These are phyloP conservation scores for Cyrtodaria siliqua DNA, from an alignment of 2,888 invertebrate genomes.

Conservation along the genomic window DNA sequence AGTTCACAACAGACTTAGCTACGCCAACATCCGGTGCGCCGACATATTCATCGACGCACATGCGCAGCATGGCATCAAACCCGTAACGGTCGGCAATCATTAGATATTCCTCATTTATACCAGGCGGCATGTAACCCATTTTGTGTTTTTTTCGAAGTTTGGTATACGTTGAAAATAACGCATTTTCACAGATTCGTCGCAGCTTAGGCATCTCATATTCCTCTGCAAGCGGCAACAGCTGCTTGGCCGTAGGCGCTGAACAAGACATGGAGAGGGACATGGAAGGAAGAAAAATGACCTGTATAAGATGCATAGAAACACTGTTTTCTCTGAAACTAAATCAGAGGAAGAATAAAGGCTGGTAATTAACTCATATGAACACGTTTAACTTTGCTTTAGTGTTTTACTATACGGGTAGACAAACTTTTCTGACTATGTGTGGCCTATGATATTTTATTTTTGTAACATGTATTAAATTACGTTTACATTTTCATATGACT, in stretches of 20 bases:
- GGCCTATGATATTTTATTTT: too few species aligned
- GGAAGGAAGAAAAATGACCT: too few species aligned
- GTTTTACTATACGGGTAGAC: too few species aligned
- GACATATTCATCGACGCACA: constrained; percentile 54
- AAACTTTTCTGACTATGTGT: too few species aligned
- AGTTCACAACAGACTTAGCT: constrained; percentile 26
- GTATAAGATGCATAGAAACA: too few species aligned
- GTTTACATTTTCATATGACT: too few species aligned
- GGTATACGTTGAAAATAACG: constrained; percentile 19
- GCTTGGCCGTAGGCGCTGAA: constrained; percentile 49
- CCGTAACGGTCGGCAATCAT: constrained; percentile 51
- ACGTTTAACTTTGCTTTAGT: too few species aligned
- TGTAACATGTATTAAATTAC: too few species aligned
- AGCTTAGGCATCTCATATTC: constrained; percentile 53
- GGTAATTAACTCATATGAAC: too few species aligned
- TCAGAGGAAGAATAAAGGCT: too few species aligned
- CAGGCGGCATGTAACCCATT: constrained; percentile 25
- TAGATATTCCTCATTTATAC: constrained; percentile 50
- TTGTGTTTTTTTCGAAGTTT: constrained; percentile 37
- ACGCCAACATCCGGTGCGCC: constrained; percentile 22
- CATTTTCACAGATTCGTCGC: constrained; percentile 27
- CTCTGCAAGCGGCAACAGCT: constrained; percentile 52
- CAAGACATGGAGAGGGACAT: not conserved
- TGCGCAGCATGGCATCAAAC: constrained; percentile 30
- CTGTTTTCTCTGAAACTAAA: too few species aligned